Evolutionary conservation across 2,113 vertebrate genomes (phyloP).

Genomic region (Brachyhypopomus occidentalis): DNA sequence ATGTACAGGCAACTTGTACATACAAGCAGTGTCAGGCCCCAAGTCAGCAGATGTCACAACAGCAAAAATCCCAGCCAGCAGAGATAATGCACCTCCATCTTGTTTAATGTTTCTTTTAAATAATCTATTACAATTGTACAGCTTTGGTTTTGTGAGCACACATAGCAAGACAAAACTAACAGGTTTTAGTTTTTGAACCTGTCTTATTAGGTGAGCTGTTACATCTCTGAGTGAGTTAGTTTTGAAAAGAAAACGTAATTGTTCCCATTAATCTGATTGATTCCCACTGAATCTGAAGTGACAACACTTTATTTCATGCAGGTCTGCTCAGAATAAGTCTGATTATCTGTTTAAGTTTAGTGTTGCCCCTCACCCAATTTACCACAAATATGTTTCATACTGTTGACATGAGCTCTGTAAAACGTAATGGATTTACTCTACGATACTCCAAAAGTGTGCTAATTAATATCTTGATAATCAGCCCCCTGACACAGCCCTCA

Average conservation of each 20-base stretch:
- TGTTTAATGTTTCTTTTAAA: slow-evolving; percentile 32
- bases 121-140: neutral
- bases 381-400: slow-evolving; percentile 6
- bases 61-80: neutral
- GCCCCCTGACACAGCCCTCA: slow-evolving; percentile 40
- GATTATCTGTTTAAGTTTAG: neutral
- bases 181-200: neutral
- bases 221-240: no score
- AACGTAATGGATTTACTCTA: slow-evolving; percentile 27
- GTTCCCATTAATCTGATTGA: neutral
- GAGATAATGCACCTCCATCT: slow-evolving; percentile 2
- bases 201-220: neutral
- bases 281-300: neutral
- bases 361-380: neutral
- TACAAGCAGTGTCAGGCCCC: neutral
- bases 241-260: neutral
- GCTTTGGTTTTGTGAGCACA: neutral
- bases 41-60: slow-evolving; percentile 36
- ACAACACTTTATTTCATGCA: neutral
- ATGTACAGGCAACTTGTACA: slow-evolving; percentile 9
- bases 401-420: slow-evolving; percentile 1
- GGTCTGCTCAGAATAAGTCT: neutral
- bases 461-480: slow-evolving; percentile 49
- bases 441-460: slow-evolving; percentile 39
- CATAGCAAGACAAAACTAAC: neutral